These are phyloP conservation scores for Aphelenchoides fujianensis DNA, from an alignment of 1,140 invertebrate species.

Conservation along the genomic window DNA sequence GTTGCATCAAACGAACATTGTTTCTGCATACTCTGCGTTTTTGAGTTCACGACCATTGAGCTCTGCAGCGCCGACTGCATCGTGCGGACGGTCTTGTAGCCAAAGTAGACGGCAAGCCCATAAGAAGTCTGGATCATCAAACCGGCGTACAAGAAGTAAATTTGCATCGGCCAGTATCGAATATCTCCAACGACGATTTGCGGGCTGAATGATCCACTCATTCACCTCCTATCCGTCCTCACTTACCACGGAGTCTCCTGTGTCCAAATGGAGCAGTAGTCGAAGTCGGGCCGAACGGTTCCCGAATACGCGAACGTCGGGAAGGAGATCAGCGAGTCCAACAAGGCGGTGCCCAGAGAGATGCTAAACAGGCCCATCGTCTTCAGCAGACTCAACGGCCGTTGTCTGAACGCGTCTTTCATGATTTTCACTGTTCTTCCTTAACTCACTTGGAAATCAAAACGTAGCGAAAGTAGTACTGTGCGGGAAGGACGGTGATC, in stretches of 20 bases:
- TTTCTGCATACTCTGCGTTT: neutral
- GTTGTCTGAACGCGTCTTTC: neutral
- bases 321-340: neutral
- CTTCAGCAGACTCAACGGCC: neutral
- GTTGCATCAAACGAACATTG: too few species aligned
- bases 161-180: constrained; percentile 1
- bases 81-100: neutral
- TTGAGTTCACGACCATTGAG: neutral
- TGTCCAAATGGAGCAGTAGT: neutral
- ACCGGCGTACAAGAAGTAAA: constrained; percentile 3
- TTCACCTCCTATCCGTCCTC: neutral
- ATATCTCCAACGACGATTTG: constrained; percentile 1
- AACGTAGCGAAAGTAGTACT: neutral
- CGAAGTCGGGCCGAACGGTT: constrained; percentile 3
- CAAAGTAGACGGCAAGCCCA: neutral
- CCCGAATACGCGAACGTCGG: neutral
- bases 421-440: neutral
- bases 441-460: neutral
- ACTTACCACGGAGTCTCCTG: neutral
- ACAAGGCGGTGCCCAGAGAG: neutral
- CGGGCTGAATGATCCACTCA: neutral
- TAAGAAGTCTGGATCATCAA: neutral
- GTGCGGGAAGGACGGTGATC: neutral
- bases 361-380: neutral
- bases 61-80: neutral